phyloP scores from a whole-genome alignment of 2,797 vertebrate genomes.

The Emydoidea blandingii region DNA sequence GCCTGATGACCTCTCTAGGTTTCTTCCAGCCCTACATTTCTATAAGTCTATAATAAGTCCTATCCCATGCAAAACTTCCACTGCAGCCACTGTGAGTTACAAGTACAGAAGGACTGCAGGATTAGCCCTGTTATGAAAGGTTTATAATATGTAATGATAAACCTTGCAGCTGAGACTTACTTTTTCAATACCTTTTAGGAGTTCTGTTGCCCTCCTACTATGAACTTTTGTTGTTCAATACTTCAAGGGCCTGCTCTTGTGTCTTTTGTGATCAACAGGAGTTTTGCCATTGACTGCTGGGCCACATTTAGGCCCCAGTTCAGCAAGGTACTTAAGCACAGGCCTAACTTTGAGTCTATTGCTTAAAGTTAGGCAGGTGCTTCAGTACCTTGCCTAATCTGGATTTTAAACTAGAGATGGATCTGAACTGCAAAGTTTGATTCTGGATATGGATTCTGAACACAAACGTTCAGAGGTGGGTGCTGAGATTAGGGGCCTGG shows the following conservation, averaged over 20 bases:
- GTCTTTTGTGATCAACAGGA: background rate
- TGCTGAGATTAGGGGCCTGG: background rate
- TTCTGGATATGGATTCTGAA: background rate
- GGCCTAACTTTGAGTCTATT: too few relatives aligned
- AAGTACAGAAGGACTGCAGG: background rate
- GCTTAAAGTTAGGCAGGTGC: too few relatives aligned
- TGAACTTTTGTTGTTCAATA: background rate
- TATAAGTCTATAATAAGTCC: too few relatives aligned
- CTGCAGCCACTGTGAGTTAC: accelerated
- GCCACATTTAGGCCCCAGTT: too few relatives aligned
- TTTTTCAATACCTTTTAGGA: background rate
- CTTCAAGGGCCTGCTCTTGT: background rate
- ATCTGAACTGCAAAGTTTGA: background rate
- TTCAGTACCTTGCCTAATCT: too few relatives aligned
- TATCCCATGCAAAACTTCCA: background rate
- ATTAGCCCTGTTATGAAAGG: background rate
- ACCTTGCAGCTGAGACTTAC: background rate
- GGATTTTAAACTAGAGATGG: background rate
- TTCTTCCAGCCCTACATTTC: too few relatives aligned
- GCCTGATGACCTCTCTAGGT: too few relatives aligned
- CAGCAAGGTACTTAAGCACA: too few relatives aligned
- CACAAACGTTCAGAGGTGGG: too few relatives aligned
- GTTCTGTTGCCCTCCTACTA: background rate
- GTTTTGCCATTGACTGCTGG: too few relatives aligned
- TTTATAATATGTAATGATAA: background rate